phyloP scores from a whole-genome alignment of 2,888 invertebrate species.

The Archips xylosteana region DNA sequence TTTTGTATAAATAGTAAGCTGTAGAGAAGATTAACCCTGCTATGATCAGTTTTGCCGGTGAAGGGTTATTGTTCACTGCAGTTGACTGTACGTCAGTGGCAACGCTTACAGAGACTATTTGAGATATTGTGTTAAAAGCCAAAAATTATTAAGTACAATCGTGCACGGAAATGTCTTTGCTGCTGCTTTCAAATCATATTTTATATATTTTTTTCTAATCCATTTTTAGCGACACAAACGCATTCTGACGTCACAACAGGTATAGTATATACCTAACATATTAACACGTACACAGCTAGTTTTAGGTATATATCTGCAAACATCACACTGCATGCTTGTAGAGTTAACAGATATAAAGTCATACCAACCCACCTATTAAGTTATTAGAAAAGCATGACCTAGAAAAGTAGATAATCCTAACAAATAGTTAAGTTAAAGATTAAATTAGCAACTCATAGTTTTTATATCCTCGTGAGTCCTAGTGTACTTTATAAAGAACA shows the following conservation, averaged over 20 bases:
- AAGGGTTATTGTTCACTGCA: no score
- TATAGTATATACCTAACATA: slow-evolving; percentile 45
- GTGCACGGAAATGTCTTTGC: slow-evolving; percentile 62
- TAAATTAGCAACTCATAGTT: neutral
- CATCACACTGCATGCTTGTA: slow-evolving; percentile 20
- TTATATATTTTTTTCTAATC: slow-evolving; percentile 52
- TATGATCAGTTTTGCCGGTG: no score
- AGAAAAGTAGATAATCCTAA: neutral
- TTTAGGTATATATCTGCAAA: neutral
- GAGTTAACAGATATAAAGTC: neutral
- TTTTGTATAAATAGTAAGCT: no score
- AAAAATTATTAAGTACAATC: neutral
- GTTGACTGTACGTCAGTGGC: neutral
- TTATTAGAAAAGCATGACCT: slow-evolving; percentile 13
- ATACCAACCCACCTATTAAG: neutral
- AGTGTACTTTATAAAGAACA: no score
- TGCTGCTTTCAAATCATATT: slow-evolving; percentile 61
- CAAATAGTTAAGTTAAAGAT: neutral
- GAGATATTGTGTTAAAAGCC: neutral
- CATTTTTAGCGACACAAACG: slow-evolving; percentile 58
- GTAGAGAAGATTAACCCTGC: no score
- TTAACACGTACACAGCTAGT: slow-evolving; percentile 18
- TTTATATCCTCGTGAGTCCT: no score
- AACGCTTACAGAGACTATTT: neutral
- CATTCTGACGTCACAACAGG: slow-evolving; percentile 57